Percentiles rank a stretch among this genome's conserved stretches.
Evolutionary conservation across 2,113 vertebrate genomes (phyloP).

Genomic region (Trematomus loennbergii): DNA sequence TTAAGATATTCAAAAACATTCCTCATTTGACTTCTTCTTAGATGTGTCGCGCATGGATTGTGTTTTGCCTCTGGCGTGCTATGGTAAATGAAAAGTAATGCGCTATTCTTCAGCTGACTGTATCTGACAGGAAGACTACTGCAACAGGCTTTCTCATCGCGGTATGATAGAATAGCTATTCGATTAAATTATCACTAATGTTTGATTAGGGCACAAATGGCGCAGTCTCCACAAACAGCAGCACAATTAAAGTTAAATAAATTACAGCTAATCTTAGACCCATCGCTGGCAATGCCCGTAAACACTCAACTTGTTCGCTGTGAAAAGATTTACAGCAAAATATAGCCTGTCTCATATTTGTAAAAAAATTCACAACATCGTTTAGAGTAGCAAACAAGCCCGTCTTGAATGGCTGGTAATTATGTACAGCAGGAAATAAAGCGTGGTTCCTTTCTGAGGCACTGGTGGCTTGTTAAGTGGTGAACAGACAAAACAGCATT

Average conservation of each 20-base stretch:
- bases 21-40: slow-evolving; percentile 70
- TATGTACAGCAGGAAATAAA: slow-evolving; percentile 81
- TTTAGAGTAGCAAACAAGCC: slow-evolving; percentile 78
- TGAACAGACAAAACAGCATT: slow-evolving; percentile 82
- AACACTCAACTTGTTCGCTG: slow-evolving; percentile 35
- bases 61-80: slow-evolving; percentile 52
- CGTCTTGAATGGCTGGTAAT: slow-evolving; percentile 79
- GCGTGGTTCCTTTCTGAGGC: slow-evolving; percentile 75
- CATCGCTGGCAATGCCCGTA: slow-evolving; percentile 13
- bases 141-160: slow-evolving; percentile 44
- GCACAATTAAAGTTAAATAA: slow-evolving; percentile 57
- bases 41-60: slow-evolving; percentile 61
- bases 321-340: slow-evolving; percentile 62
- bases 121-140: slow-evolving; percentile 47
- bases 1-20: slow-evolving; percentile 68
- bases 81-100: slow-evolving; percentile 68
- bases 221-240: slow-evolving; percentile 48
- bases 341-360: slow-evolving; percentile 71
- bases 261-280: slow-evolving; percentile 41
- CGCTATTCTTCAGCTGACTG: slow-evolving; percentile 49
- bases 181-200: slow-evolving; percentile 65
- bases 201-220: slow-evolving; percentile 58
- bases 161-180: slow-evolving; percentile 51
- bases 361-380: slow-evolving; percentile 76
- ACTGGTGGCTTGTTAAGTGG: slow-evolving; percentile 82